Percentiles rank a stretch among this genome's conserved stretches.
Evolutionary conservation across 2,888 invertebrate genomes (phyloP).

Genomic region (Gandaritis pyraliata): DNA sequence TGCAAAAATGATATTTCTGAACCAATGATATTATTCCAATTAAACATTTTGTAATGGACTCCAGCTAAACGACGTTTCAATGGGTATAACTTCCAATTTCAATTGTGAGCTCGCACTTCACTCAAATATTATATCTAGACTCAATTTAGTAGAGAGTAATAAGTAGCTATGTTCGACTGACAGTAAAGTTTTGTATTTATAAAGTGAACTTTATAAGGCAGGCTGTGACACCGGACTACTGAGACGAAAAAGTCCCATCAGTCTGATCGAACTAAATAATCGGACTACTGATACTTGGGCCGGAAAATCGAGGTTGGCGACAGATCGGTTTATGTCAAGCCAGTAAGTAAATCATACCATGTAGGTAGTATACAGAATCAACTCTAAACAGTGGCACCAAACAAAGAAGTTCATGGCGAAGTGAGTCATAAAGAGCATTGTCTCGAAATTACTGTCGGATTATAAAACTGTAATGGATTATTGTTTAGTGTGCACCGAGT

Average conservation of each 20-base stretch:
- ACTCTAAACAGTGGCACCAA: constrained; percentile 29
- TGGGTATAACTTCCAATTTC: neutral
- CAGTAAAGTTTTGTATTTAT: too few relatives aligned
- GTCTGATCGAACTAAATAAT: too few relatives aligned
- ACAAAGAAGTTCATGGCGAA: constrained; percentile 45
- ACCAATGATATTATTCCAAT: too few relatives aligned
- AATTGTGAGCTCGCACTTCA: too few relatives aligned
- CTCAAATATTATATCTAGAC: too few relatives aligned
- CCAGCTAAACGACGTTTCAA: neutral
- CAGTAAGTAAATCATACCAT: constrained; percentile 28
- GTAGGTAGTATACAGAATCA: constrained; percentile 31
- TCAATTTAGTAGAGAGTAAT: too few relatives aligned
- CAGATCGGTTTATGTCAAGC: constrained; percentile 4
- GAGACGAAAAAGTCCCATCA: too few relatives aligned
- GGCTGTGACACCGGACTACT: too few relatives aligned
- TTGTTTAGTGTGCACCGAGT: constrained; percentile 63
- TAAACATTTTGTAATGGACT: neutral
- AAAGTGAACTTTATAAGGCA: too few relatives aligned
- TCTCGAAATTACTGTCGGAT: constrained; percentile 65
- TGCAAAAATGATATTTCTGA: too few relatives aligned
- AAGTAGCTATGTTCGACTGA: too few relatives aligned
- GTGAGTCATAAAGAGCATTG: constrained; percentile 67
- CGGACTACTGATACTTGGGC: too few relatives aligned
- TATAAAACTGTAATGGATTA: constrained; percentile 76
- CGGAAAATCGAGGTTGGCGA: neutral